These are phyloP conservation scores for Cebidichthys violaceus DNA, from an alignment of 2,113 vertebrate species.

Conservation along the genomic window DNA sequence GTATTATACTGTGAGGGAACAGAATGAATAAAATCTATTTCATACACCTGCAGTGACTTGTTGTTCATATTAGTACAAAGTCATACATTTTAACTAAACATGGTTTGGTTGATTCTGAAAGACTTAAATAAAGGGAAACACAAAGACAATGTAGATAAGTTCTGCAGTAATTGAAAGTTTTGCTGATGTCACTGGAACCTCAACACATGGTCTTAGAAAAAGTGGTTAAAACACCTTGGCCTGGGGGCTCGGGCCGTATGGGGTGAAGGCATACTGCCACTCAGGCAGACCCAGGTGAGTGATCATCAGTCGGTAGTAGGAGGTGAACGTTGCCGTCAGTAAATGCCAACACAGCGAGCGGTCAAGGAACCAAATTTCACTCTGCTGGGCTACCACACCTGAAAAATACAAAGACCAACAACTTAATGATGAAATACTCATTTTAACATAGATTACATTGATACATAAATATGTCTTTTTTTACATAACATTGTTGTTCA, in stretches of 20 bases:
- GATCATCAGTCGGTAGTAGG: constrained; percentile 95
- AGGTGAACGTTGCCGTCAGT: constrained; percentile 91
- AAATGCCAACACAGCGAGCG: constrained; percentile 95
- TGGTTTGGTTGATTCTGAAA: not conserved
- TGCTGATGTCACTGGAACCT: not conserved
- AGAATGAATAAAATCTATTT: constrained; percentile 32
- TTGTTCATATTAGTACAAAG: not conserved
- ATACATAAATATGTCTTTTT: not conserved
- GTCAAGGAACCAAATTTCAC: constrained; percentile 97
- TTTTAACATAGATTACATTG: not conserved
- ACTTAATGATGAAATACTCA: not conserved
- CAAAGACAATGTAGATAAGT: not conserved
- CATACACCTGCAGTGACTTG: constrained; percentile 19
- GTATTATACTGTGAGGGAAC: constrained; percentile 2
- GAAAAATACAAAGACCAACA: constrained; percentile 30
- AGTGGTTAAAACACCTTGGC: constrained; percentile 84
- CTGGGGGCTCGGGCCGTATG: constrained; percentile 93
- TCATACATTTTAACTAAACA: not conserved
- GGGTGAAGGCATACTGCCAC: constrained; percentile 95
- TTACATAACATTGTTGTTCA: not conserved
- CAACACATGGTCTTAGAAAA: not conserved
- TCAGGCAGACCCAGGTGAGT: constrained; percentile 95
- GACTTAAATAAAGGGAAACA: not conserved
- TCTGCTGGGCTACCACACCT: constrained; percentile 86
- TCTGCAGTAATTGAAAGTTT: not conserved